Evolutionary conservation across 1,140 invertebrate species (phyloP), one percentile per base, ranked within the genome.

Genomic region (Drosophila novamexicana): DNA sequence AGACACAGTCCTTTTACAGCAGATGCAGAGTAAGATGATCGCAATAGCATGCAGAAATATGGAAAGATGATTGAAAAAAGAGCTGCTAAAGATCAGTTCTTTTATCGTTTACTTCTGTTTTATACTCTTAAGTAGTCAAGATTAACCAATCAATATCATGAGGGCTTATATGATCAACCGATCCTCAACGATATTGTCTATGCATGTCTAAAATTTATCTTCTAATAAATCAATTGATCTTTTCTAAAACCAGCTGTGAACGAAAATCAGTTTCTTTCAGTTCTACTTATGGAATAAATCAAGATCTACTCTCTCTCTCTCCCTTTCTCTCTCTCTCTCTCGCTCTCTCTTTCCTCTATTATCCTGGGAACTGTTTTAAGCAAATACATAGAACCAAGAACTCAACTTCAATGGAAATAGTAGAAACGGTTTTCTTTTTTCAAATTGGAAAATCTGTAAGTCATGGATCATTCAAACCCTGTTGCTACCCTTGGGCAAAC

Each of bases 401-500:
- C 40, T 47, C 40, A 45, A 54, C 4, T 53, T 10, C 47, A 14
- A 18, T 63, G 10, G 36, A 18, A 40, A 12, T 64, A n/a, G 18
- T 54, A 44, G 49, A 40, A 64, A 45, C 10, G 34, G 32, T 39
- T 39, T 16, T 42, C 0, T 29, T 22, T 22, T 53, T 52, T 53
- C 39, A 16, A 22, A 9, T 32, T 52, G 18, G 22, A 6, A 58
- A 40, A 67, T 66, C 45, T 59, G 1, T 52, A 7, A 32, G 29
- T 42, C 47, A 82, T 75, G 22, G 59, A 66, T 54, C 59, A 74
- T 68, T 49, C 6, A 16, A 32, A 39, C 42, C 42, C 18, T 18
- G 37, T 14, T 10, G 44, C 34, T 61, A 52, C 74, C 74, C 75
- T 78, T 73, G 59, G 75, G 50, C 50, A 64, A 79, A 49, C 81